Base-by-base conservation (phyloP, 37 sponge, comb jelly and placozoan species). In the Cliona cf. orientalis region DNA sequence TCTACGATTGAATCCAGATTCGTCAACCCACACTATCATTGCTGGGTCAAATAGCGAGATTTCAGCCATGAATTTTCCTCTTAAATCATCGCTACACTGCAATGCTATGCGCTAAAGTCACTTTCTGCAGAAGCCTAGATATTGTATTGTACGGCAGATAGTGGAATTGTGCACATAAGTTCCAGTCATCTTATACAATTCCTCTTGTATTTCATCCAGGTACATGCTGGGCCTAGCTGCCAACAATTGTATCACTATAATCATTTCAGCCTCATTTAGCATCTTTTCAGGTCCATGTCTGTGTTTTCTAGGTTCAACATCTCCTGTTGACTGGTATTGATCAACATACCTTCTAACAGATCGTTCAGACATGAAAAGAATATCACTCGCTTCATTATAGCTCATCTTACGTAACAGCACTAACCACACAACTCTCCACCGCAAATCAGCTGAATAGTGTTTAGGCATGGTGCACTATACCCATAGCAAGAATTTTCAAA, bases 21-120 rank as follows among this genome's bases (percentile, higher is more conserved):
- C 75, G 35, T 75, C 75, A 7, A 75, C 71, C 71, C 71, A 69
- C n/a, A 69, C 42, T 29, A 69, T 28, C 25, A 38, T 69, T 37
- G 32, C 25, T 32, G 75, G 38, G 38, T 29, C 36, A 29, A 78
- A 40, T 22, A 19, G 7, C 21, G 39, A 35, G 21, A 78, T 38
- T 28, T 78, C 42, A 25, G 43, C 78, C 66, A 78, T 62, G 43
- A 64, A 78, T 35, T 39, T 26, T 14, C 41, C 78, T 78, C 78
- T n/a, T n/a, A 39, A 21, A 35, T 63, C 45, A 22, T 78, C 78
- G 29, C 31, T 26, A 36, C 78, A 29, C 66, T 63, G 78, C 25
- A 63, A 14, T 7, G 65, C 78, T 42, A 62, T 78, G 28, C 21
- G 39, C 46, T 39, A 22, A 22, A 78, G 1, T 28, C 46, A 31